Conservation (phyloP, 1,140 invertebrate genomes). For the Asbolus verrucosus region DNA sequence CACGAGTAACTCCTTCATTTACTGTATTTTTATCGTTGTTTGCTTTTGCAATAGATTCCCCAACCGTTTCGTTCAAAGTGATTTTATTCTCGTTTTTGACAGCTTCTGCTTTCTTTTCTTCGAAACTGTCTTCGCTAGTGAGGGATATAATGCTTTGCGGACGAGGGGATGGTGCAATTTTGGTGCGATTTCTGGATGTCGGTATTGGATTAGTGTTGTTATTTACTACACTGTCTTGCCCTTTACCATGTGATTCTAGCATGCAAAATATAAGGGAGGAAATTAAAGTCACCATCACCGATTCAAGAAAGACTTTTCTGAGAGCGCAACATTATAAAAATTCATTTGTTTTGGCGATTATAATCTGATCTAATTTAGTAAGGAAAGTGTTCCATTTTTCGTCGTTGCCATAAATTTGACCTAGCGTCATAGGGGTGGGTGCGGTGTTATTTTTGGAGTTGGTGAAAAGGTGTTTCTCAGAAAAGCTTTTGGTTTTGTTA, state of each 20-base stretch:
- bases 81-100: constrained; percentile 32
- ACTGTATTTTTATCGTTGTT: no score
- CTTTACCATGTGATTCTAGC: constrained; percentile 54
- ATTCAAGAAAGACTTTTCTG: constrained; percentile 10
- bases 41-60: no score
- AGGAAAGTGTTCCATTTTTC: constrained; percentile 57
- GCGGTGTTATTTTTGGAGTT: no score
- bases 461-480: constrained; percentile 43
- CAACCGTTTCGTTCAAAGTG: no score
- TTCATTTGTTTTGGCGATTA: constrained; percentile 49
- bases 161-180: constrained; percentile 51
- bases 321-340: constrained; percentile 38
- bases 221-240: constrained; percentile 43
- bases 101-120: constrained; percentile 46
- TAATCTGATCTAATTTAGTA: constrained; percentile 55
- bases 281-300: constrained; percentile 22
- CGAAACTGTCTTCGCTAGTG: constrained; percentile 11
- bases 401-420: constrained; percentile 42
- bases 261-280: constrained; percentile 61
- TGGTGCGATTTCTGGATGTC: constrained; percentile 52
- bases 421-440: no score
- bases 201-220: constrained; percentile 52
- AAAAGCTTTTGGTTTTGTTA: constrained; percentile 19
- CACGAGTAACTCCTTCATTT: no score
- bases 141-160: constrained; percentile 36